Base-by-base conservation (phyloP, 30 jellyfish, hydroid and myxozoan genomes). In the Aurelia aurita complex sp. Pacific region DNA sequence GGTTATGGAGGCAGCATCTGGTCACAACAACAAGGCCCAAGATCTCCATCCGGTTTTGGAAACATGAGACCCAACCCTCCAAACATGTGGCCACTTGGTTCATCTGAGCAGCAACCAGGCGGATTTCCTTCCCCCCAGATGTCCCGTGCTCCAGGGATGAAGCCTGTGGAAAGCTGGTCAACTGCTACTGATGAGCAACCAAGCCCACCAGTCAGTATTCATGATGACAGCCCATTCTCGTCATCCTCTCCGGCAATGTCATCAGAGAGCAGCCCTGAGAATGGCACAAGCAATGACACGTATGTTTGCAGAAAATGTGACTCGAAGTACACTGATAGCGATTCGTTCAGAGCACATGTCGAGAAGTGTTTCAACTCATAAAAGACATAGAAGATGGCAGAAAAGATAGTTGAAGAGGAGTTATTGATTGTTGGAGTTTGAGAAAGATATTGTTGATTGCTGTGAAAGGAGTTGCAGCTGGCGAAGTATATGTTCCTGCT, bases 1-100 rank as follows among this genome's bases (percentile, higher is more conserved):
- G 86, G 92, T 81, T 88, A 92, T 76, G 85, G 82, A 18, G 83
- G 83, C n/a, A 91, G 91, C 77, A 92, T 92, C 13, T 92, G 98
- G 98, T 92, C 98, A 15, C 98, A 92, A 70, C 98, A 92, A 79
- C 94, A 85, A 76, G 93, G 93, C 51, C 86, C 89, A 0, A 40
- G 97, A 17, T 76, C 92, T 3, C 92, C 92, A 5, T 72, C 92
- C 40, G 90, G 96, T 19, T 86, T 76, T 63, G 85, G 85, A 4
- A 78, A 78, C 89, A 70, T 86, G 89, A 67, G 89, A 46, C 36
- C 76, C 61, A 76, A 72, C 38, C 86, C 77, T 23, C 86, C 88
- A 53, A 76, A 86, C 72, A 67, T 78, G 85, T 86, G 96, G 96
- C 86, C 77, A 53, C 51, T 86, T 33, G n/a, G 80, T 10, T 35